Conservation (phyloP, 2,888 invertebrate genomes). For the Prenolepis imparis region DNA sequence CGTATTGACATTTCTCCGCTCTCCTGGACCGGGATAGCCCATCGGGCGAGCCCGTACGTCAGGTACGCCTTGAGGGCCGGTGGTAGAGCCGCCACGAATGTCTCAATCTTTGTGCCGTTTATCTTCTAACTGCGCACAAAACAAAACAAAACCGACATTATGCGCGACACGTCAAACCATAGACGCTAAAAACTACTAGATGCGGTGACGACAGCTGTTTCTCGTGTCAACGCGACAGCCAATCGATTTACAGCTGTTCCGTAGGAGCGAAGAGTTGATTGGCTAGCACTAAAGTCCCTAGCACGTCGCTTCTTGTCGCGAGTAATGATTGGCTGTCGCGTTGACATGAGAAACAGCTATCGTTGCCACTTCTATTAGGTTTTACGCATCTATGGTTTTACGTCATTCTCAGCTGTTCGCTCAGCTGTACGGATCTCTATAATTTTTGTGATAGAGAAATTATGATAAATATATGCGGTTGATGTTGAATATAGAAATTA, state of each 20-base stretch:
- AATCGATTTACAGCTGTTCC: no score
- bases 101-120: slow-evolving; percentile 32
- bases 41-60: slow-evolving; percentile 64
- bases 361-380: no score
- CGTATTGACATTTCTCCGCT: slow-evolving; percentile 83
- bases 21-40: slow-evolving; percentile 81
- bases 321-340: no score
- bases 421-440: not conserved
- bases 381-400: not conserved
- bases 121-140: slow-evolving; percentile 53
- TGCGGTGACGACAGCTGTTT: no score
- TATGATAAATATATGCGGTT: not conserved
- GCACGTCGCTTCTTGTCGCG: no score
- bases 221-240: no score
- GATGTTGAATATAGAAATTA: not conserved
- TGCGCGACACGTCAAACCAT: not conserved
- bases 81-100: slow-evolving; percentile 22
- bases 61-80: slow-evolving; percentile 49
- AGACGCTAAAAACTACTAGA: not conserved
- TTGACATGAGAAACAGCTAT: no score
- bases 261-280: no score
- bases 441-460: slow-evolving; percentile 6
- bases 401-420: not conserved
- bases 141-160: slow-evolving; percentile 6
- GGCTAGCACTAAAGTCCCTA: no score